Evolutionary conservation across 2,113 vertebrate species (phyloP).

Genomic region (Ibidorhyncha struthersii): DNA sequence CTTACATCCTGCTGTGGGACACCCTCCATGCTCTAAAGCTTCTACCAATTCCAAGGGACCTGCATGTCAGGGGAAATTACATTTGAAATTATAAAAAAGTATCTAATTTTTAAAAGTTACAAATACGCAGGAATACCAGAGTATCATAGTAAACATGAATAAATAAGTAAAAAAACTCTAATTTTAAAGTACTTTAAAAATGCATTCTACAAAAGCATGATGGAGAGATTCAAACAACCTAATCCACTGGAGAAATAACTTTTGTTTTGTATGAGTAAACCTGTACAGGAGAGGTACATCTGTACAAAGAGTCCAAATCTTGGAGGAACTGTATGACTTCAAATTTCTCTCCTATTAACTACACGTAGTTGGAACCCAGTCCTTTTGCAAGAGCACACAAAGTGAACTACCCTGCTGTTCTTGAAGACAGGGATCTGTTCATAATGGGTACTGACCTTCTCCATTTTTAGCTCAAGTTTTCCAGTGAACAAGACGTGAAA

Average conservation of each 20-base stretch:
- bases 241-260: not conserved
- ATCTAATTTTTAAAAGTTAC: not conserved
- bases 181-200: not conserved
- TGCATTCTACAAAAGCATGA: not conserved
- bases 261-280: not conserved
- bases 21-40: slow-evolving; percentile 80
- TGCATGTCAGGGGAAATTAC: slow-evolving; percentile 37
- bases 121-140: not conserved
- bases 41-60: slow-evolving; percentile 82
- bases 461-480: not conserved
- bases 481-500: not conserved
- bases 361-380: not conserved
- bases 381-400: not conserved
- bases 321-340: not conserved
- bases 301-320: not conserved
- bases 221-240: not conserved
- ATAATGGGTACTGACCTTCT: not conserved
- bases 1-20: slow-evolving; percentile 83
- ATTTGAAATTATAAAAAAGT: not conserved
- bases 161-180: not conserved
- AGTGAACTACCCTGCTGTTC: not conserved
- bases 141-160: not conserved
- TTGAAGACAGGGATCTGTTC: not conserved
- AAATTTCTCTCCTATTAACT: not conserved
- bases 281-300: not conserved